Percentiles rank a stretch among this genome's conserved stretches.
phyloP scores from a whole-genome alignment of 2,797 vertebrate species.

The Hybognathus amarus region DNA sequence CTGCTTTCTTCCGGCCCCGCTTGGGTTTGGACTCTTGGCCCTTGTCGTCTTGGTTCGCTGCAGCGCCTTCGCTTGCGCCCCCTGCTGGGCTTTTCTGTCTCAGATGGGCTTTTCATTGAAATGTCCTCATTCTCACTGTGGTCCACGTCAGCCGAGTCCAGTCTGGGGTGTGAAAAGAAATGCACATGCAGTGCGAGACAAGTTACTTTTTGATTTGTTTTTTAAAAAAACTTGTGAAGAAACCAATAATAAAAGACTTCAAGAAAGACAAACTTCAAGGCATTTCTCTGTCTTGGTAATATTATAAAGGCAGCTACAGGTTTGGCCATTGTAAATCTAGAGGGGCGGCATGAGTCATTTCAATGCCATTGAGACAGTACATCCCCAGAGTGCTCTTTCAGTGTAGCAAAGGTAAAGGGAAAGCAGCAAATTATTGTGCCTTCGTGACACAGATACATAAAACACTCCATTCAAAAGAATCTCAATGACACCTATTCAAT shows the following conservation, averaged over 20 bases:
- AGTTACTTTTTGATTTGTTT: neutral
- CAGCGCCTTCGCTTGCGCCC: slow-evolving; percentile 85
- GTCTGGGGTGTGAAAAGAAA: slow-evolving; percentile 68
- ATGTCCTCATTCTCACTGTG: slow-evolving; percentile 98
- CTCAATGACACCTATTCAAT: slow-evolving; percentile 40
- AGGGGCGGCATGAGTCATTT: neutral
- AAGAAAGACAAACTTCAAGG: neutral
- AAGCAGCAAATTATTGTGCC: slow-evolving; percentile 29
- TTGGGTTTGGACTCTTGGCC: slow-evolving; percentile 88
- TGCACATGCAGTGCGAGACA: neutral
- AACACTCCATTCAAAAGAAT: slow-evolving; percentile 28
- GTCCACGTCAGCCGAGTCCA: slow-evolving; percentile 91
- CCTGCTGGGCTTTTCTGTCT: slow-evolving; percentile 88
- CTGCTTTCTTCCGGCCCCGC: slow-evolving; percentile 88
- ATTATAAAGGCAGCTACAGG: slow-evolving; percentile 4
- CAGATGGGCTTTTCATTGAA: slow-evolving; percentile 85
- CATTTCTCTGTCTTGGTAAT: neutral
- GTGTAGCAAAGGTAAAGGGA: slow-evolving; percentile 13
- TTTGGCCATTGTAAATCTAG: neutral
- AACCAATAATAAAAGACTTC: neutral
- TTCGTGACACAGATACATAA: slow-evolving; percentile 41
- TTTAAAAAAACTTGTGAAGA: neutral
- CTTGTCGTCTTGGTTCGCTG: slow-evolving; percentile 85
- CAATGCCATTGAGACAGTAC: neutral
- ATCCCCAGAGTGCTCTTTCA: slow-evolving; percentile 5